A percentile compares a stretch with the other conserved stretches of the same genome.
Conservation (phyloP, 2,113 vertebrate species). For the Percopsis transmontana region DNA sequence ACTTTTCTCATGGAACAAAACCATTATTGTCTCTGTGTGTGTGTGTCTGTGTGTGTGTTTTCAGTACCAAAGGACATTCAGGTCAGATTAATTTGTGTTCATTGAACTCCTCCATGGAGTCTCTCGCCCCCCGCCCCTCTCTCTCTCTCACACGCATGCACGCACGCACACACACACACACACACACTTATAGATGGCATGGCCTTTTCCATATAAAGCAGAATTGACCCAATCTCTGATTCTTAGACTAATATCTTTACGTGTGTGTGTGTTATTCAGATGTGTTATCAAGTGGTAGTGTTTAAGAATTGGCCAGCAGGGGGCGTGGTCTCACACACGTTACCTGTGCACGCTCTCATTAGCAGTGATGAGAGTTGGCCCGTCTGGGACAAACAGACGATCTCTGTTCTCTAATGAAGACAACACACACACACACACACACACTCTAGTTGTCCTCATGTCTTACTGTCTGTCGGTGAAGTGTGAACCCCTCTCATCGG, state of each 20-base stretch:
- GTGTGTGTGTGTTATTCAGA: background rate
- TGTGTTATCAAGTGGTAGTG: background rate
- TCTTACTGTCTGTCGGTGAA: too few relatives aligned
- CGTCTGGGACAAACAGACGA: too few relatives aligned
- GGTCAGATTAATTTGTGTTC: slow-evolving; percentile 74
- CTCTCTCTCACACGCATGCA: background rate
- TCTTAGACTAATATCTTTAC: background rate
- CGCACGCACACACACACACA: background rate
- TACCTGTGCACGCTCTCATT: too few relatives aligned
- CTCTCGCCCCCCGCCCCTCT: background rate
- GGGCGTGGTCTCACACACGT: too few relatives aligned
- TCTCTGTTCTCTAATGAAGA: too few relatives aligned
- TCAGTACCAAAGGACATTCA: slow-evolving; percentile 64
- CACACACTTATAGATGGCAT: too few relatives aligned
- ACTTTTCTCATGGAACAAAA: slow-evolving; percentile 77
- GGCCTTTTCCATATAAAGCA: too few relatives aligned
- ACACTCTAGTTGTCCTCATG: too few relatives aligned
- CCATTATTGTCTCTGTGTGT: slow-evolving; percentile 72
- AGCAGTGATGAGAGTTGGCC: too few relatives aligned
- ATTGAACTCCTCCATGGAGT: slow-evolving; percentile 45
- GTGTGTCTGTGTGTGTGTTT: slow-evolving; percentile 4
- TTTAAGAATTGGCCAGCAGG: too few relatives aligned
- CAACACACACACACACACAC: slow-evolving; percentile 3
- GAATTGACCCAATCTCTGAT: too few relatives aligned
- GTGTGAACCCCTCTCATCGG: slow-evolving; percentile 24